Percentiles rank a stretch among this genome's conserved stretches.
Evolutionary conservation across 2,113 vertebrate species (phyloP).

Genomic region (Nansenia antarctica): DNA sequence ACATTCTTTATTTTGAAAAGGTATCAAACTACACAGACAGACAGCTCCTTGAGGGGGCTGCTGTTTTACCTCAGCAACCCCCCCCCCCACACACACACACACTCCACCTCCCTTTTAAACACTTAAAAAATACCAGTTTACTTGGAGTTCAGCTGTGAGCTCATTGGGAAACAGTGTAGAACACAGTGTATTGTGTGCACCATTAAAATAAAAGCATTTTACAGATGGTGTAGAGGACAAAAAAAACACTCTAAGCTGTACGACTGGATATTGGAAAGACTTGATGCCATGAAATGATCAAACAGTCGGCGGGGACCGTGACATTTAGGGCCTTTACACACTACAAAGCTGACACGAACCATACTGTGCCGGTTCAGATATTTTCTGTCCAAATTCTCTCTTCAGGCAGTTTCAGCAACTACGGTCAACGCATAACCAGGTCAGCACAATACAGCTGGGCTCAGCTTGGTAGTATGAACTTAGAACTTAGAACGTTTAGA

Average conservation of each 20-base stretch:
- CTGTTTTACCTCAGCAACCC: neutral
- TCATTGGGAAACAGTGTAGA: neutral
- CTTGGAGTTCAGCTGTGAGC: neutral
- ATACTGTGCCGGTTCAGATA: too few species aligned
- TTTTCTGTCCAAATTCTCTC: too few species aligned
- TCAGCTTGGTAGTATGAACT: neutral
- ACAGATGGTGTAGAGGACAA: too few species aligned
- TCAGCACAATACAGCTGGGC: neutral
- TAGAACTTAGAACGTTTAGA: neutral
- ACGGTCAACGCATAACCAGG: too few species aligned
- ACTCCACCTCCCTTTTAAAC: too few species aligned
- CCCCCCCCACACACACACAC: neutral
- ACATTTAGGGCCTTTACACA: too few species aligned
- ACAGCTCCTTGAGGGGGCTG: neutral
- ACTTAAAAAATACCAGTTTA: neutral
- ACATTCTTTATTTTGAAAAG: constrained; percentile 8
- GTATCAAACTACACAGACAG: constrained; percentile 1
- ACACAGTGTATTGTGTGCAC: neutral
- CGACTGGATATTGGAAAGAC: too few species aligned
- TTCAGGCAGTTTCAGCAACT: too few species aligned
- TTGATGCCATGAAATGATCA: too few species aligned
- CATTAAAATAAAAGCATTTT: neutral
- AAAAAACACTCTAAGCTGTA: too few species aligned
- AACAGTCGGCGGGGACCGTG: too few species aligned
- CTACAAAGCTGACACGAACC: too few species aligned